These are phyloP conservation scores for Oxyruncus cristatus DNA, from an alignment of 2,113 vertebrate genomes.

Conservation along the genomic window DNA sequence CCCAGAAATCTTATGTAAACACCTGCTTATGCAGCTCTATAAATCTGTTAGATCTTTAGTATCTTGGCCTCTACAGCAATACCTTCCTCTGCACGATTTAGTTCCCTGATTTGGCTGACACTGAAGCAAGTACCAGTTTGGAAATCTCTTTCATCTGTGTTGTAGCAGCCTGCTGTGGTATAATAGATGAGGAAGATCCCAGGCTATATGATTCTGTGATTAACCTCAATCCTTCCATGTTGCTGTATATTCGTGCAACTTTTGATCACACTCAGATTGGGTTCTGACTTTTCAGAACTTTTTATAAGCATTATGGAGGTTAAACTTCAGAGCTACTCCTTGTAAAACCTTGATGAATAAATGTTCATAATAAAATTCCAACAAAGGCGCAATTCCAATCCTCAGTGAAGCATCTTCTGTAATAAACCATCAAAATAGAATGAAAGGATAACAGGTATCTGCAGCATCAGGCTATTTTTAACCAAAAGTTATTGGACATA, in stretches of 20 bases:
- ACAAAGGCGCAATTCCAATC: not conserved
- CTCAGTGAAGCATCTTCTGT: not conserved
- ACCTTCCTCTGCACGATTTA: not conserved
- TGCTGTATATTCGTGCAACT: not conserved
- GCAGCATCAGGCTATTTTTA: not conserved
- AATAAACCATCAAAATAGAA: not conserved
- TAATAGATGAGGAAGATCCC: fast-evolving
- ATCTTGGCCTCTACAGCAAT: not conserved
- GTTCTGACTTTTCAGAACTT: not conserved
- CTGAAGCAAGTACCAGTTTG: not conserved
- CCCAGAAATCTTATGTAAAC: not conserved
- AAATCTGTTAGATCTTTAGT: not conserved
- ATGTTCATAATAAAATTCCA: not conserved
- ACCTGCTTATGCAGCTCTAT: not conserved
- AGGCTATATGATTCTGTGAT: not conserved
- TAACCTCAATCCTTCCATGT: not conserved
- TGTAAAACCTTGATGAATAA: not conserved
- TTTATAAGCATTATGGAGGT: not conserved
- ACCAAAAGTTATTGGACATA: not conserved
- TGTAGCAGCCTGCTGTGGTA: not conserved
- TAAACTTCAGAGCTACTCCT: not conserved
- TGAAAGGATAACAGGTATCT: not conserved
- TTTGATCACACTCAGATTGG: not conserved
- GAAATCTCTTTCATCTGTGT: not conserved
- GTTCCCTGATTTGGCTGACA: not conserved